Evolutionary conservation across 92 coral and sea anemone genomes (phyloP), one percentile per base, ranked within the genome.

Genomic region (Palythoa caribaeorum): DNA sequence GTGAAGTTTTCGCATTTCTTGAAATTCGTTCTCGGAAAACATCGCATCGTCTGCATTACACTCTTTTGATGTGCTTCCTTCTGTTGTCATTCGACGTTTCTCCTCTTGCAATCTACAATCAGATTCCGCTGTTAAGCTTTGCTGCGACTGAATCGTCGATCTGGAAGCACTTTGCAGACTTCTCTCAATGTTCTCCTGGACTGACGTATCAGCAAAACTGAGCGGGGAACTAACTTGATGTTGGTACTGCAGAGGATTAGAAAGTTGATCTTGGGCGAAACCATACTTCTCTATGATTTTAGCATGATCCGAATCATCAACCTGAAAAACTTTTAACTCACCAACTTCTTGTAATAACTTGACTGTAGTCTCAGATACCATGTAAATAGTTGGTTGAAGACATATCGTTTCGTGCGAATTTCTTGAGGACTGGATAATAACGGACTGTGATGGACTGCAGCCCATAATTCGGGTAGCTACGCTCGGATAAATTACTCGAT

Each of bases 361-460:
- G 65, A 97, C 77, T 9, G 96, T 97, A 28, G 95, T 90, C 57
- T 97, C 98, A 7, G 96, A 94, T 10, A 97, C 99, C 99, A 97
- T 97, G 85, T 91, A 97, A 44, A 97, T 94, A 28, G 98, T 86
- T 21, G 99, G 99, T 57, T 97, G 98, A 9, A 97, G 91, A 47
- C 96, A 94, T 9, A 95, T 87, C 0, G 94, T 90, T 13, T 90
- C 94, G 17, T 90, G 93, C 1, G 92, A 63, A 1, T 91, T 90
- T 37, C 76, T 78, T 48, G 84, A 63, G 3, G 96, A 92, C 83
- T 92, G 94, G 15, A 96, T 96, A 40, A 96, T 93, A 17, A 96
- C 88, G 6, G 98, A 95, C 35, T 93, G 98, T 1, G 98, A 96
- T 9, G 98, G 98, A 79, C 98, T 94, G 53, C 98, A 96, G 37